Evolutionary conservation across 2,113 vertebrate species (phyloP).

Genomic region (Turdus rufiventris): DNA sequence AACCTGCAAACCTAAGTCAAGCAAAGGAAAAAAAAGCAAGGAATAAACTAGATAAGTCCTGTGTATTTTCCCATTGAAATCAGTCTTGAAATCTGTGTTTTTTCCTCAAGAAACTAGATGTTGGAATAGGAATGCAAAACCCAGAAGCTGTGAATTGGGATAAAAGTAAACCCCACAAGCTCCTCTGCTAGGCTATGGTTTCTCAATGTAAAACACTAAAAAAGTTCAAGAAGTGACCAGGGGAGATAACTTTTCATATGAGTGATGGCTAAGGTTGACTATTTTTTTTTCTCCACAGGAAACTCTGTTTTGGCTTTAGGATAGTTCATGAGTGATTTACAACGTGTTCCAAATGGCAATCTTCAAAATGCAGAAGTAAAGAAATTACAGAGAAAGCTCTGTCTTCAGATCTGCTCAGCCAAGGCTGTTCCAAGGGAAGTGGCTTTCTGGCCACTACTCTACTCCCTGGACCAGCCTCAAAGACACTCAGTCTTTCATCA

Average conservation of each 20-base stretch:
- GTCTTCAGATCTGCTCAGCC: background rate
- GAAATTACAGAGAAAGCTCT: background rate
- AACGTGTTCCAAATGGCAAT: background rate
- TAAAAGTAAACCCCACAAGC: background rate
- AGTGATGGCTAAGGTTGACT: background rate
- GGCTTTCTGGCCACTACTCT: background rate
- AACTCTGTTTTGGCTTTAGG: background rate
- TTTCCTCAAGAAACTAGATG: background rate
- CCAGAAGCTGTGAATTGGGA: background rate
- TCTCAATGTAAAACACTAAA: background rate
- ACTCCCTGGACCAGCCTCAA: background rate
- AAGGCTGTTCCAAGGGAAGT: background rate
- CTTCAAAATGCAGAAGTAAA: background rate
- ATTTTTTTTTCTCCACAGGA: background rate
- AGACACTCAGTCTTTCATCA: background rate
- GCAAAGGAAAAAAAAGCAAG: background rate
- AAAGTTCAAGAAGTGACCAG: background rate
- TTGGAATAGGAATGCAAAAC: background rate
- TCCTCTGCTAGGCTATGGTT: background rate
- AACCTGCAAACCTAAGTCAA: background rate
- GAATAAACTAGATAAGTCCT: background rate
- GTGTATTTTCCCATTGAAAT: background rate
- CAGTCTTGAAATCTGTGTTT: fast-evolving
- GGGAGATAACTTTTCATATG: background rate
- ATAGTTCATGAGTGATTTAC: constrained; percentile 10